Evolutionary conservation across 2,797 vertebrate genomes (phyloP).

Genomic region (Loris lydekkerianus): DNA sequence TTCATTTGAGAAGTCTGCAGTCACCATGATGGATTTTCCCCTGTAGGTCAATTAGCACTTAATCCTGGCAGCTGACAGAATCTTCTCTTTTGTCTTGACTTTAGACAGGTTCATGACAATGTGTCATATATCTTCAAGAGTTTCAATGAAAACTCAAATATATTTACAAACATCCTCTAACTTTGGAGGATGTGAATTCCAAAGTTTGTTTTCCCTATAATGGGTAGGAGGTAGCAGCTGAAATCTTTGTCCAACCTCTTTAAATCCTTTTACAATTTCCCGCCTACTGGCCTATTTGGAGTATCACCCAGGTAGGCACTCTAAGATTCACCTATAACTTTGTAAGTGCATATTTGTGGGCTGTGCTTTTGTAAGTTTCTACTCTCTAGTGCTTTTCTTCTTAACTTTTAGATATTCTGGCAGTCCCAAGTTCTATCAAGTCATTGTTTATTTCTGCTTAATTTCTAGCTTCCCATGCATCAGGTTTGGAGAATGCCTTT

Average conservation of each 20-base stretch:
- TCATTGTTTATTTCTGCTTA: neutral
- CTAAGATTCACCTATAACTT: neutral
- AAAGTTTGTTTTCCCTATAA: neutral
- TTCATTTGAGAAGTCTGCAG: too few relatives aligned
- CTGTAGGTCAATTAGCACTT: too few relatives aligned
- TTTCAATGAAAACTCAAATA: neutral
- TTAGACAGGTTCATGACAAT: too few relatives aligned
- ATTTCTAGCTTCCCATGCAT: neutral
- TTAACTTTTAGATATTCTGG: neutral
- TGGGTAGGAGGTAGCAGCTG: neutral
- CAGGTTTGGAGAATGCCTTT: neutral
- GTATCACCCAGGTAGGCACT: neutral
- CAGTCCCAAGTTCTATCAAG: neutral
- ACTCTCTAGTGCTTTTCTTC: neutral
- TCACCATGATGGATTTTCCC: too few relatives aligned
- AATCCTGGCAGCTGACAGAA: too few relatives aligned
- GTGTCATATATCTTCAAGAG: neutral
- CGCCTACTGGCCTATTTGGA: neutral
- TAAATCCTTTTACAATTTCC: neutral
- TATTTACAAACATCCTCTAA: neutral
- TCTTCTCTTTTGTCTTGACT: too few relatives aligned
- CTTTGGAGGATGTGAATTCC: neutral
- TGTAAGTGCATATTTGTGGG: neutral
- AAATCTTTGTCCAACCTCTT: neutral
- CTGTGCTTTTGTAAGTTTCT: neutral